A percentile compares a stretch with the other conserved stretches of the same genome.
phyloP scores from a whole-genome alignment of 2,888 invertebrate genomes.

The Rotaria macrura region DNA sequence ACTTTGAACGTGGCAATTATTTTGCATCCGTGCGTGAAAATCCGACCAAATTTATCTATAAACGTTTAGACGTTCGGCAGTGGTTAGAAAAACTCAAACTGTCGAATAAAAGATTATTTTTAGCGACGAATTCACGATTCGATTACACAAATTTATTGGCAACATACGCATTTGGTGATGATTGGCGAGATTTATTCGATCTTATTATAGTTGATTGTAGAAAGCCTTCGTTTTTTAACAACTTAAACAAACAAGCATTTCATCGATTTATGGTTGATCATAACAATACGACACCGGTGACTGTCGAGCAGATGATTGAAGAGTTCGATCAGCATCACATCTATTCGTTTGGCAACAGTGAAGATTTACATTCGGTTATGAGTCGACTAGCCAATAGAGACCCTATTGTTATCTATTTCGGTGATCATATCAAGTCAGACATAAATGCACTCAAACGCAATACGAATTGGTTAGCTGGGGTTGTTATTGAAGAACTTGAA shows the following conservation, averaged over 20 bases:
- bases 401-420: neutral
- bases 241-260: neutral
- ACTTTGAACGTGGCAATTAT: neutral
- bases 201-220: neutral
- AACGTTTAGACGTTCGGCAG: neutral
- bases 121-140: neutral
- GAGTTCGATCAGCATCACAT: neutral
- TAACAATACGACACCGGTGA: neutral
- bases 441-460: neutral
- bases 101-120: neutral
- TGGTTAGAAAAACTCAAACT: neutral
- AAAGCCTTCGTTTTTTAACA: neutral
- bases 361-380: neutral
- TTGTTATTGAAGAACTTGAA: neutral
- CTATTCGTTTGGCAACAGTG: neutral
- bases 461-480: neutral
- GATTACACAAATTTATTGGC: neutral
- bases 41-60: neutral
- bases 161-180: neutral
- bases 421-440: neutral
- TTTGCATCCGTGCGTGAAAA: neutral
- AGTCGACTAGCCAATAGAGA: neutral
- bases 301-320: neutral
- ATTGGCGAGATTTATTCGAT: neutral
- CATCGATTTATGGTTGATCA: neutral